Evolutionary conservation across 2,113 vertebrate genomes (phyloP), one percentile per base, ranked within the genome.

Genomic region (Asarcornis scutulata): DNA sequence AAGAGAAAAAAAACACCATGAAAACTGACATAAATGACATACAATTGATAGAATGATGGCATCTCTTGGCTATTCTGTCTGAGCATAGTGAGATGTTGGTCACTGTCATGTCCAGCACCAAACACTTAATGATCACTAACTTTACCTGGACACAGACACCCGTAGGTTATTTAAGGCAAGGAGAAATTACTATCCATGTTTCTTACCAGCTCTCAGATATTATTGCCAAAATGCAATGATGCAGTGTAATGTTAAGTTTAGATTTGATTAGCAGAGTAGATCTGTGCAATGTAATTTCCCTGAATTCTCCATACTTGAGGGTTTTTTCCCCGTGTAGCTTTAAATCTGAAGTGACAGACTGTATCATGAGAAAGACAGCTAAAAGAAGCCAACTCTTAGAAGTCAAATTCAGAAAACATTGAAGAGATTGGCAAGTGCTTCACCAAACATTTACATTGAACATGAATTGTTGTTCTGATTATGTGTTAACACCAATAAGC

Each of bases 291-390:
- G 27, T 12, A 48, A 83, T 88, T 96, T 92, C 59, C 17, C 56
- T 17, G 29, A 97, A 90, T 97, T 97, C 96, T 96, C 40, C 60
- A 40, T 91, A 94, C 89, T 88, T 89, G 40, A 50, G 56, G 16
- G 21, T 83, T 89, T 59, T 69, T 62, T 93, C 97, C 92, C 95
- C 73, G 82, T 92, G 92, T 89, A 94, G 76, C 69, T 96, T 96
- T 86, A 97, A 96, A 98, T 97, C 96, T 91, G 92, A 98, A 98
- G 97, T 97, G 97, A 98, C 98, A 98, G 95, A 93, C 95, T 97
- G 97, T 80, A 97, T 87, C 82, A 86, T 77, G 71, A 97, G 95
- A 59, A 59, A 91, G 84, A 71, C 7, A 91, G 82, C 75, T 74
- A 63, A 67, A 89, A 74, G 60, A 17, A 96, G 95, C 83, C 92